Evolutionary conservation across 2,797 vertebrate genomes (phyloP), one percentile per base, ranked within the genome.

Genomic region (Darevskia nairensis): DNA sequence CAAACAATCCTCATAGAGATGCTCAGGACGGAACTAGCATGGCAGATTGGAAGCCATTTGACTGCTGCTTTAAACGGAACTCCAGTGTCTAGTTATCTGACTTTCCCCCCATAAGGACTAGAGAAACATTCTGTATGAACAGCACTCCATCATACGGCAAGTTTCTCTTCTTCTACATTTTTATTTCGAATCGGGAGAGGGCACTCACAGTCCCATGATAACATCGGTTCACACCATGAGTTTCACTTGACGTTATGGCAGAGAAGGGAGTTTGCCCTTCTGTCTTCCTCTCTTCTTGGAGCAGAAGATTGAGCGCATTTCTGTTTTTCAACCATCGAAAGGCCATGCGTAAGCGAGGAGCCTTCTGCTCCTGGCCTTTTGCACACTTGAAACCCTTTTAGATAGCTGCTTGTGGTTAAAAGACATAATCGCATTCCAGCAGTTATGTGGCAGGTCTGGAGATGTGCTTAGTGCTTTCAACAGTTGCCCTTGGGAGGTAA

Each of bases 321-420:
- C 69, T 66, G 21, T 75, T 25, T 21, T 74, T 87, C 90, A 87
- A 69, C 27, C 81, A 10, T 29, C 0, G 0, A 0, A 84, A 27
- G 50, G 15, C 0, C 55, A 55, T 66, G 7, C 32, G 44, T 71
- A 15, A 82, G 0, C 75, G n/a, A 29, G 68, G 3, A 13, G 39
- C 0, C 0, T 88, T 84, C 77, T 8, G 86, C 85, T 86, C 80
- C 1, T 86, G 6, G 15, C 85, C 74, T 76, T 50, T 71, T 61
- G 8, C 81, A 81, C 84, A 55, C 4, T 55, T 72, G 71, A 88
- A 92, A 87, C 82, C 55, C 64, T 59, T 93, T 89, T 88, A 0
- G 2, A 80, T 68, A 9, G 79, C 55, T 75, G 2, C 59, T 89
- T 87, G 1, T 15, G 3, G 35, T 93, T 91, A 68, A 87, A 79